phyloP scores from a whole-genome alignment of 1,140 invertebrate genomes.

The Lordiphosa collinella region DNA sequence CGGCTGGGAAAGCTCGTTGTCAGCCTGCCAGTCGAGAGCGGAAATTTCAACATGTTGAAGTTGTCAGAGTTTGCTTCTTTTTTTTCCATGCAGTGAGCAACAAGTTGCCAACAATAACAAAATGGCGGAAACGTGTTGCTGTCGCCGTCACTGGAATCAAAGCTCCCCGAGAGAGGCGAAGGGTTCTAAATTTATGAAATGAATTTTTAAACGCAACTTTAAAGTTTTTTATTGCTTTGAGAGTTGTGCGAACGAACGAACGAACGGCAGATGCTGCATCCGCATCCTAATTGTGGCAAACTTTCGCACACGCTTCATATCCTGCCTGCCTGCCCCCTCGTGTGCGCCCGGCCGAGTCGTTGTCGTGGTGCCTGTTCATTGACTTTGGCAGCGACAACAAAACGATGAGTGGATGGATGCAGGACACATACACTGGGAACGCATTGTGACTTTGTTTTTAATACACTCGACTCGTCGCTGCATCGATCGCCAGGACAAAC shows the following conservation, averaged over 20 bases:
- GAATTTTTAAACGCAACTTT: slow-evolving; percentile 73
- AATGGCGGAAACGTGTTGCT: slow-evolving; percentile 74
- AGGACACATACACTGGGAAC: slow-evolving; percentile 27
- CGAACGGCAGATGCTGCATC: slow-evolving; percentile 6
- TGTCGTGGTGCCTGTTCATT: slow-evolving; percentile 60
- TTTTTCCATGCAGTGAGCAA: too few species aligned
- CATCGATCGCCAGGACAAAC: slow-evolving; percentile 70
- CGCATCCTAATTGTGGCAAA: slow-evolving; percentile 73
- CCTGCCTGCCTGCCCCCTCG: slow-evolving; percentile 24
- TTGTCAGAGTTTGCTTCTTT: slow-evolving; percentile 50
- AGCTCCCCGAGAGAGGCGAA: slow-evolving; percentile 2
- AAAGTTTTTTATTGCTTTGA: slow-evolving; percentile 70
- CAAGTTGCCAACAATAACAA: slow-evolving; percentile 68
- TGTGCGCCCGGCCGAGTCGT: slow-evolving; percentile 2
- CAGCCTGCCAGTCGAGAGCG: slow-evolving; percentile 30
- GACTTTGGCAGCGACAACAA: slow-evolving; percentile 63
- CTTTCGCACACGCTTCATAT: slow-evolving; percentile 66
- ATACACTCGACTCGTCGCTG: slow-evolving; percentile 63
- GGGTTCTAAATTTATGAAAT: slow-evolving; percentile 65
- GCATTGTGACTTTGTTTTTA: slow-evolving; percentile 73
- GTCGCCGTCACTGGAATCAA: slow-evolving; percentile 58
- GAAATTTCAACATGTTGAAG: slow-evolving; percentile 66
- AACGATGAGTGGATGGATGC: slow-evolving; percentile 42
- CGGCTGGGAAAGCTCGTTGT: slow-evolving; percentile 15
- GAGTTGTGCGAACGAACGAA: slow-evolving; percentile 26